Evolutionary conservation across 2,797 vertebrate species (phyloP).

Genomic region (Todus mexicanus): DNA sequence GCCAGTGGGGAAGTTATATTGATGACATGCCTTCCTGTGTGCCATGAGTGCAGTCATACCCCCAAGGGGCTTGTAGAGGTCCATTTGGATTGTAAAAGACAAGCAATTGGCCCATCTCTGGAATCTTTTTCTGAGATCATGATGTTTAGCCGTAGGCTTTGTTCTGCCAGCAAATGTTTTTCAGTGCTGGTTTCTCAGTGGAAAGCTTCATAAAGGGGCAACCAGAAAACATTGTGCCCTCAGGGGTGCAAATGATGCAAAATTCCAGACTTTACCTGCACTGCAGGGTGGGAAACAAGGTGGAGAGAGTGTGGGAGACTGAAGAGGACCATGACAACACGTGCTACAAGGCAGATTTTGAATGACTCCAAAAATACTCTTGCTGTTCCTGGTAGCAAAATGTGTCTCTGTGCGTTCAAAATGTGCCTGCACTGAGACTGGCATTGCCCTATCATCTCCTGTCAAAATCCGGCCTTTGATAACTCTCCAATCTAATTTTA

Average conservation of each 20-base stretch:
- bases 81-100: background rate
- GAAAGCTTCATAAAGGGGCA: background rate
- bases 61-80: background rate
- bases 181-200: background rate
- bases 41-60: background rate
- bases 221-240: background rate
- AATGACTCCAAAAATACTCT: background rate
- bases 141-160: background rate
- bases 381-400: background rate
- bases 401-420: background rate
- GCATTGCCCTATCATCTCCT: background rate
- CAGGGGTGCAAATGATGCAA: background rate
- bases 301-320: background rate
- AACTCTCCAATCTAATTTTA: background rate
- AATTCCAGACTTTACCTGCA: background rate
- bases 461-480: background rate
- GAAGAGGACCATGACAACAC: background rate
- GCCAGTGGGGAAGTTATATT: background rate
- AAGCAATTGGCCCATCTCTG: background rate
- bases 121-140: background rate
- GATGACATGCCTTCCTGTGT: background rate
- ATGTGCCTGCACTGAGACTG: background rate
- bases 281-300: background rate
- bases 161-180: background rate
- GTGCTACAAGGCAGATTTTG: background rate